Evolutionary conservation across 2,888 invertebrate genomes (phyloP).

Genomic region (Brachyptera risi): DNA sequence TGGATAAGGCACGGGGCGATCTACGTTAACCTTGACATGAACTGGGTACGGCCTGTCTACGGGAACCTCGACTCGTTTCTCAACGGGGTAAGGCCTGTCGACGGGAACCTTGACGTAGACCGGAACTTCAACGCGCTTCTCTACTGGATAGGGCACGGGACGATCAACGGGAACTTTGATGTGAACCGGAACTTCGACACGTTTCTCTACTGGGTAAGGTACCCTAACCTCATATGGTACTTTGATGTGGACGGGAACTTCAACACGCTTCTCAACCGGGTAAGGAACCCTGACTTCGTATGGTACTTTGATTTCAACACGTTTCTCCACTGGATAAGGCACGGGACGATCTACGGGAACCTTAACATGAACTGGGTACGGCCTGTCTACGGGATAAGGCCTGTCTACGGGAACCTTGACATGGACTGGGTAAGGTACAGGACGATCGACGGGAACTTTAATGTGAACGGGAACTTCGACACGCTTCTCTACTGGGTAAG

Average conservation of each 20-base stretch:
- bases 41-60: neutral
- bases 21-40: neutral
- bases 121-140: neutral
- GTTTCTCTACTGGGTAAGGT: neutral
- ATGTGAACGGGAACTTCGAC: neutral
- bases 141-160: neutral
- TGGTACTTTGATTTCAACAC: neutral
- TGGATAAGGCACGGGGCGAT: too few species aligned
- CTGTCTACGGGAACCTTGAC: neutral
- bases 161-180: neutral
- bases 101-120: neutral
- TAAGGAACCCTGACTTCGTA: neutral
- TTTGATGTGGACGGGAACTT: neutral
- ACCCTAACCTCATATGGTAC: neutral
- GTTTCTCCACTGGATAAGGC: neutral
- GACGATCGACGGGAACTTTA: neutral
- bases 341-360: neutral
- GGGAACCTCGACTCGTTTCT: neutral
- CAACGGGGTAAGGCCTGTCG: neutral
- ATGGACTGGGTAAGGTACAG: neutral
- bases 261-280: too few species aligned
- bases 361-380: neutral
- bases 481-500: neutral
- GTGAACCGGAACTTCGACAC: neutral
- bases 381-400: too few species aligned